Conservation (phyloP, 2,888 invertebrate species). For the Amblyjoppa proteus region DNA sequence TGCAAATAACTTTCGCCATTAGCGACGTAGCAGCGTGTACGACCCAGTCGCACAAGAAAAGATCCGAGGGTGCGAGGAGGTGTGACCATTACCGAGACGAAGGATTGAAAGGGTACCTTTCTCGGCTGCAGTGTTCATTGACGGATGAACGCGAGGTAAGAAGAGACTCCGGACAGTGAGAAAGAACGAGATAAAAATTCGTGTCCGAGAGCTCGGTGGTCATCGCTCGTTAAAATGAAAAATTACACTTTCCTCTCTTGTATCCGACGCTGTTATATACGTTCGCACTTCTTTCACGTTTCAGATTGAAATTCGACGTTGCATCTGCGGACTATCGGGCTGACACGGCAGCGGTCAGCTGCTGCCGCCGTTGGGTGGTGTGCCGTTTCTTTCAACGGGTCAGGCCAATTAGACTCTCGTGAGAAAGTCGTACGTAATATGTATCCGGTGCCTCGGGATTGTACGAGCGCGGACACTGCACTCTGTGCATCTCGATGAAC, state of each 20-base stretch:
- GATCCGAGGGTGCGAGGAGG: constrained; percentile 72
- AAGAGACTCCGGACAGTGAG: constrained; percentile 22
- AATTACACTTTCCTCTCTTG: constrained; percentile 78
- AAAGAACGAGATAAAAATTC: constrained; percentile 17
- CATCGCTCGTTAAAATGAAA: constrained; percentile 83
- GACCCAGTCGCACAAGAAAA: constrained; percentile 65
- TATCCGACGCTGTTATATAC: constrained; percentile 47
- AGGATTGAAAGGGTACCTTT: constrained; percentile 75
- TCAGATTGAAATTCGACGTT: constrained; percentile 78
- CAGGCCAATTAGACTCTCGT: constrained; percentile 76
- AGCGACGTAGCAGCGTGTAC: constrained; percentile 65
- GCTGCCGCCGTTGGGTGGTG: constrained; percentile 59
- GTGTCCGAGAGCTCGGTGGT: constrained; percentile 69
- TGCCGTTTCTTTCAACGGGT: constrained; percentile 66
- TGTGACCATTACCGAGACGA: constrained; percentile 76
- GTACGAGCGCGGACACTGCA: constrained; percentile 25
- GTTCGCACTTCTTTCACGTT: constrained; percentile 58
- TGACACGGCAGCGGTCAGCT: constrained; percentile 73
- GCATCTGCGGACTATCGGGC: constrained; percentile 71
- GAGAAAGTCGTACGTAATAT: constrained; percentile 74
- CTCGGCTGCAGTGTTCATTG: constrained; percentile 71
- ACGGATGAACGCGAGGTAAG: constrained; percentile 39
- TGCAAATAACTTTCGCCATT: constrained; percentile 81
- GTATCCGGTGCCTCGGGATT: constrained; percentile 44
- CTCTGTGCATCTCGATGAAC: constrained; percentile 41